These are phyloP conservation scores for Eptatretus atami DNA, from an alignment of 2,797 vertebrate genomes.

Conservation along the genomic window DNA sequence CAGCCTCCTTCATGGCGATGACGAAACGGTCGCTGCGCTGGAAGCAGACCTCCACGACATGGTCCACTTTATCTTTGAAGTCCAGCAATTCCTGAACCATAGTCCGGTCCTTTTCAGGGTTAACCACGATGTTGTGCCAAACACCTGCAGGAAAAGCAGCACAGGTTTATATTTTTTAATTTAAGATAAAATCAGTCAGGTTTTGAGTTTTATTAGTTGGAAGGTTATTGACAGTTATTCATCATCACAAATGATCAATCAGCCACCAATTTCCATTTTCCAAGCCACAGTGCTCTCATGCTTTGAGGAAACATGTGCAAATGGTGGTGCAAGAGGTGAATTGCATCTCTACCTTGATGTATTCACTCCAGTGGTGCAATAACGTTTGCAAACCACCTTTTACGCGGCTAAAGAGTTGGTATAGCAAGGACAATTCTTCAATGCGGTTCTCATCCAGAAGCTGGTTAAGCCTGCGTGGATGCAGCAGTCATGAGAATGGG, in stretches of 20 bases:
- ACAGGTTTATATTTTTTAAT: no score
- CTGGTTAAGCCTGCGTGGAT: constrained; percentile 44
- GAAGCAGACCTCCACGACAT: constrained; percentile 76
- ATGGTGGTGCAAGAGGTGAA: no score
- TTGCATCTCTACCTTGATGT: constrained; percentile 53
- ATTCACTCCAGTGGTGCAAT: constrained; percentile 88
- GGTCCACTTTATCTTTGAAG: constrained; percentile 93
- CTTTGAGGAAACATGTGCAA: no score
- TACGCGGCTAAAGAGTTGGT: constrained; percentile 85
- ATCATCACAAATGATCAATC: no score
- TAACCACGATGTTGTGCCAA: constrained; percentile 98
- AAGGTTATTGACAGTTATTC: no score
- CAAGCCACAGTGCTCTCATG: no score
- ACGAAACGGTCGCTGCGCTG: constrained; percentile 94
- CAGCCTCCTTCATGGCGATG: constrained; percentile 98
- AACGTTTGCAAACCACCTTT: constrained; percentile 70
- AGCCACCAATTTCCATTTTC: no score
- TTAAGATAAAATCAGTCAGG: no score
- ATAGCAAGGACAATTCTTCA: constrained; percentile 68
- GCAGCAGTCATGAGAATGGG: no score
- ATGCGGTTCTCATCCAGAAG: constrained; percentile 89
- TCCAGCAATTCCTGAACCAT: constrained; percentile 93
- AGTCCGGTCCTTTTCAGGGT: constrained; percentile 96
- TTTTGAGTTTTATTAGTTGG: no score
- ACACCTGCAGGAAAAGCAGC: constrained; percentile 22